These are phyloP conservation scores for Drosophila affinis DNA, from an alignment of 2,888 invertebrate genomes.

Conservation along the genomic window DNA sequence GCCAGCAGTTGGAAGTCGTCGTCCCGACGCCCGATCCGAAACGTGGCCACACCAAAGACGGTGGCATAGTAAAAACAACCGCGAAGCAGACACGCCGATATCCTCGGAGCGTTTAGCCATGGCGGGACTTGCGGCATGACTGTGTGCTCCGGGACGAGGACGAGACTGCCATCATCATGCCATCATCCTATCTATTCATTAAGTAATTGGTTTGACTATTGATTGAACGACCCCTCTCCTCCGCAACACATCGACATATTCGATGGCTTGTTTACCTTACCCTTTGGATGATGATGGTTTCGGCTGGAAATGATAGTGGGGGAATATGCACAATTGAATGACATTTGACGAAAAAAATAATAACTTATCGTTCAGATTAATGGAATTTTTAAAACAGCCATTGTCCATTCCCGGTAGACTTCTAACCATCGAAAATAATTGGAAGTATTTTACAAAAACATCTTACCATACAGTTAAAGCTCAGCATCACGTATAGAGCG, in stretches of 20 bases:
- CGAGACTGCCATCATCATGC: background rate
- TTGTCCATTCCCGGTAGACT: too few species aligned
- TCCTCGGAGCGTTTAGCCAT: constrained; percentile 19
- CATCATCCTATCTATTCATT: constrained; percentile 12
- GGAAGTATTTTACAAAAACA: too few species aligned
- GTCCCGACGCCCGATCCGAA: background rate
- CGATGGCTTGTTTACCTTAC: background rate
- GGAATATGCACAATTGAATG: too few species aligned
- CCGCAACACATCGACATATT: background rate
- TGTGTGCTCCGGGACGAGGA: background rate
- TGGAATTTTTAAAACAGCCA: too few species aligned
- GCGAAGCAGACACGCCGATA: constrained; percentile 13
- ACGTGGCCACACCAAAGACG: constrained; percentile 16
- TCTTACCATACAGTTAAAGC: too few species aligned
- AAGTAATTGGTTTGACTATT: constrained; percentile 21
- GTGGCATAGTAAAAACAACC: constrained; percentile 3
- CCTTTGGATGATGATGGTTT: background rate
- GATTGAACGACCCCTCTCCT: background rate
- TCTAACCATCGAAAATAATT: too few species aligned
- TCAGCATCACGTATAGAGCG: too few species aligned
- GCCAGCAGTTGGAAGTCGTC: background rate
- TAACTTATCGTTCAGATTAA: too few species aligned
- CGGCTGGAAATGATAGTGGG: background rate
- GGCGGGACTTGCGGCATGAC: constrained; percentile 16
- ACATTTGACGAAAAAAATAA: too few species aligned